Conservation (phyloP, 2,113 vertebrate genomes). For the Microtus pennsylvanicus region DNA sequence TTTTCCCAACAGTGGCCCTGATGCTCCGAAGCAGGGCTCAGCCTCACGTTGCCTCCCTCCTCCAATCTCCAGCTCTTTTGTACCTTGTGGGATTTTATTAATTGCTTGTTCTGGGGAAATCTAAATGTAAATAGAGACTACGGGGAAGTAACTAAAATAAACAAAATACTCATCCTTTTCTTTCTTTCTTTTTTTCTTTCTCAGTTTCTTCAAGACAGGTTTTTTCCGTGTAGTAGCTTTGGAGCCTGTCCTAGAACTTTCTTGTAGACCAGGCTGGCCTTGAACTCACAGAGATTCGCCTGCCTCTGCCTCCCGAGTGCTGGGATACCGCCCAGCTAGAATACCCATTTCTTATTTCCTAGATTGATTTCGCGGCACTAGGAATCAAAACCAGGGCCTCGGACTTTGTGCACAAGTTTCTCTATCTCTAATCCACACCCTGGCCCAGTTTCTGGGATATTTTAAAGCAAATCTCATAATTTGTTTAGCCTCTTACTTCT, state of each 20-base stretch:
- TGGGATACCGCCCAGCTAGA: not conserved
- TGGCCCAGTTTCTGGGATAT: not conserved
- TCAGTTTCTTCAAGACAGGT: too few species aligned
- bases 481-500: not conserved
- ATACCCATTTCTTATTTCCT: not conserved
- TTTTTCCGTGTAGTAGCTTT: too few species aligned
- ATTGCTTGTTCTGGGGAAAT: not conserved
- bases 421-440: not conserved
- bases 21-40: not conserved
- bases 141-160: not conserved
- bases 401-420: not conserved
- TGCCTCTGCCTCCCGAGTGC: too few species aligned
- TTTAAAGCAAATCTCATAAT: conserved; percentile 42
- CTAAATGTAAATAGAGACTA: not conserved
- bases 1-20: not conserved
- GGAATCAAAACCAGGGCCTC: not conserved
- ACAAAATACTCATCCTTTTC: too few species aligned
- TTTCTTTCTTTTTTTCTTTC: too few species aligned
- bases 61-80: not conserved
- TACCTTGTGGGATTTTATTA: not conserved
- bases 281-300: too few species aligned
- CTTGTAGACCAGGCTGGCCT: too few species aligned
- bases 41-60: not conserved
- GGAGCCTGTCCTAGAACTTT: too few species aligned
- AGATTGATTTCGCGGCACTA: not conserved